Percentiles rank a stretch among this genome's conserved stretches.
phyloP scores from a whole-genome alignment of 2,113 vertebrate species.

The Cololabis saira region DNA sequence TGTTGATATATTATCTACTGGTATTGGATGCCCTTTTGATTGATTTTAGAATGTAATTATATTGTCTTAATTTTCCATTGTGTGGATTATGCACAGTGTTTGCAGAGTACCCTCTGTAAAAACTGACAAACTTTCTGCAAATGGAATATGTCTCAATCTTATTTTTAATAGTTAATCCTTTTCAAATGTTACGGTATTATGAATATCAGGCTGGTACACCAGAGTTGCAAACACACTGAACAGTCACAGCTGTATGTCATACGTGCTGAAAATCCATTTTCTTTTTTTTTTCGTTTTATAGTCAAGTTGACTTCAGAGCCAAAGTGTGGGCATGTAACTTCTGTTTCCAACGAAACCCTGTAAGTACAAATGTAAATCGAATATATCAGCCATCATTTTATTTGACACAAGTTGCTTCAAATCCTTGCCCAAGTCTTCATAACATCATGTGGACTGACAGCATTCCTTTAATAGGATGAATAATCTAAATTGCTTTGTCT shows the following conservation, averaged over 20 bases:
- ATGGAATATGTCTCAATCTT: too few species aligned
- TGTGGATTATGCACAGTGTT: too few species aligned
- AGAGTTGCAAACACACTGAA: neutral
- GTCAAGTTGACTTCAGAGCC: slow-evolving; percentile 96
- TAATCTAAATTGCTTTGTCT: slow-evolving; percentile 42
- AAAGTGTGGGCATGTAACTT: slow-evolving; percentile 99
- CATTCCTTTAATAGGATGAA: slow-evolving; percentile 20
- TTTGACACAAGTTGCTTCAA: neutral
- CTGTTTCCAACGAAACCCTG: slow-evolving; percentile 98
- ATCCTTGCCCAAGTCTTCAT: neutral
- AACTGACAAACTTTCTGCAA: too few species aligned
- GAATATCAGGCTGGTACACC: too few species aligned
- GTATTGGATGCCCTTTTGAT: too few species aligned
- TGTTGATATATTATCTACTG: too few species aligned
- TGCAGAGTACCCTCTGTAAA: too few species aligned
- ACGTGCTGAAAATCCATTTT: neutral
- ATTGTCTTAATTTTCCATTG: too few species aligned
- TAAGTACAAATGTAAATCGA: slow-evolving; percentile 58
- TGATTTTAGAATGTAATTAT: too few species aligned
- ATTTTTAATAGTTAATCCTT: too few species aligned
- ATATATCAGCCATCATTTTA: neutral
- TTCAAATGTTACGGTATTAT: too few species aligned
- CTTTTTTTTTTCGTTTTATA: slow-evolving; percentile 67
- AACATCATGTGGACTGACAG: neutral
- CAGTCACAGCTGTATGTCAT: neutral